Evolutionary conservation across 2,888 invertebrate genomes (phyloP).

Genomic region (Drosophila multiciliata): DNA sequence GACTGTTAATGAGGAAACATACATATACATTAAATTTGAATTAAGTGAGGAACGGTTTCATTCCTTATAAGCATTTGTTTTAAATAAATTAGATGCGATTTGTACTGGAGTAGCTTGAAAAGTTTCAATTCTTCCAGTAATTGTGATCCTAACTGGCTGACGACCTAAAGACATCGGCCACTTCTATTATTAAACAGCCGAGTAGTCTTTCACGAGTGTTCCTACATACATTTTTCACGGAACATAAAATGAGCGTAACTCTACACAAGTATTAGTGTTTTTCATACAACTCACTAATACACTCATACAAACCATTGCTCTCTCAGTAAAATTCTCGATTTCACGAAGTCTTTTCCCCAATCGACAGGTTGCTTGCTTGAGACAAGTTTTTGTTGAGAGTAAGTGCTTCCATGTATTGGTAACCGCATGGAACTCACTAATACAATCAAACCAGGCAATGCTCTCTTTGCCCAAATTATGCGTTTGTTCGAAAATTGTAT

Average conservation of each 20-base stretch:
- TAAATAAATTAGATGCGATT: neutral
- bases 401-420: conserved; percentile 13
- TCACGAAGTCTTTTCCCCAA: neutral
- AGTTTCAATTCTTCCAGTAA: neutral
- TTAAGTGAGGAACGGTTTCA: neutral
- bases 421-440: conserved; percentile 30
- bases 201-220: neutral
- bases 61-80: too few relatives aligned
- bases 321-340: neutral
- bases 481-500: conserved; percentile 7
- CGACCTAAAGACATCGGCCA: conserved; percentile 27
- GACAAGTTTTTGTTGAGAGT: too few relatives aligned
- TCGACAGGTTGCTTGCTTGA: neutral
- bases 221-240: neutral
- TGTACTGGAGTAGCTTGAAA: neutral
- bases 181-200: neutral
- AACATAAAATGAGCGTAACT: neutral
- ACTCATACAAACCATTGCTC: neutral
- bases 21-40: neutral
- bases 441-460: conserved; percentile 27
- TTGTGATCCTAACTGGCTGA: conserved; percentile 14
- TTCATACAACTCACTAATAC: neutral
- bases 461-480: conserved; percentile 45
- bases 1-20: neutral
- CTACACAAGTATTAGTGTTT: neutral